Evolutionary conservation across 2,888 invertebrate species (phyloP), one percentile per base, ranked within the genome.

Genomic region (Diogma glabrata): DNA sequence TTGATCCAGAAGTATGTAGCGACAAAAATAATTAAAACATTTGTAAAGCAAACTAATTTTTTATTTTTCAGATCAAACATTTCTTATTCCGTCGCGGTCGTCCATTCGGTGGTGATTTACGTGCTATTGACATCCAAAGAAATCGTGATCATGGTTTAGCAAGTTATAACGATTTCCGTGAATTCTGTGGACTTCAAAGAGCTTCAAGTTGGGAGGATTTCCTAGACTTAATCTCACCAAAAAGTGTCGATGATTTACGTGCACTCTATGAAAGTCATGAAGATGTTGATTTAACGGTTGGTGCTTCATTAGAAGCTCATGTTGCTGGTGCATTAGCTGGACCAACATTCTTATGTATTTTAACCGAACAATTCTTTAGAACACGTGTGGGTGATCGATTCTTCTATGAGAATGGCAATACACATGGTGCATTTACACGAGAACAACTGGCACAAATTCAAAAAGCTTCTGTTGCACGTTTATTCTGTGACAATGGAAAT

Each of bases 271-370:
- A 78, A 53, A 75, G 75, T 45, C 81, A 82, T 0, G 82, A 87
- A 51, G 92, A 93, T 65, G 84, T 94, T 2, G 93, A 94, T 59
- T 66, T 93, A 51, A 87, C 87, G 12, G 86, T 91, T 7, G 94
- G 84, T 2, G 92, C 85, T 1, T 80, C 89, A 0, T 64, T 91
- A 49, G 94, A 94, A 67, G 69, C 70, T 1, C 82, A 83, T 52
- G 82, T 89, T 2, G 78, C 79, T 0, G 89, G 85, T 1, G 81
- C 90, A 0, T 73, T 86, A 46, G 77, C 85, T 0, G 93, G 94
- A 0, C 92, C 92, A 2, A 91, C 92, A 0, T 91, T 86, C 75
- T 75, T 89, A 3, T 92, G 92, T 64, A 84, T 94, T 57, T 71
- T 93, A 4, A 84, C 85, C 0, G 87, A 87, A 63, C 92, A 93